Evolutionary conservation across 2,113 vertebrate species (phyloP).

Genomic region (Gracilinanus agilis): DNA sequence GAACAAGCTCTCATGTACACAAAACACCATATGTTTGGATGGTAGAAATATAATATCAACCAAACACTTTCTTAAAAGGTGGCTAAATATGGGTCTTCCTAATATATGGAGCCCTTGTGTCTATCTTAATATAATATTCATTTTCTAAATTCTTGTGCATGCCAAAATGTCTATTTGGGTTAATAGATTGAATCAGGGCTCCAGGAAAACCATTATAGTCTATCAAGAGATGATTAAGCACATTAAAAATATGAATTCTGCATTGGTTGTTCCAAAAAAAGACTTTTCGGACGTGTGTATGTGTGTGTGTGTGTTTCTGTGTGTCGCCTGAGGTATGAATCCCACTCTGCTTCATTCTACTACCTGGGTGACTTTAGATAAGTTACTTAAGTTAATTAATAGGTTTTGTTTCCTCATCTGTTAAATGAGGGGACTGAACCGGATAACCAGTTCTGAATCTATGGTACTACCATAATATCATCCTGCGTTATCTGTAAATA

Average conservation of each 20-base stretch:
- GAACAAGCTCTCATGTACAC: neutral
- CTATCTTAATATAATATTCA: slow-evolving; percentile 21
- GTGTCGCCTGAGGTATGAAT: neutral
- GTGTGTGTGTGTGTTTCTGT: neutral
- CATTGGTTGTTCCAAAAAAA: slow-evolving; percentile 44
- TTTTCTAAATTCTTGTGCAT: slow-evolving; percentile 57
- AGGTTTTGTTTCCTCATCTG: neutral
- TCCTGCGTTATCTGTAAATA: neutral
- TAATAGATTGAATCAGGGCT: slow-evolving; percentile 40
- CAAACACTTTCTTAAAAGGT: neutral
- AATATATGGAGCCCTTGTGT: neutral
- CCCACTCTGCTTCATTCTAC: neutral
- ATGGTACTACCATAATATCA: neutral
- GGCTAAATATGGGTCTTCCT: slow-evolving; percentile 40
- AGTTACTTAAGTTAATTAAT: neutral
- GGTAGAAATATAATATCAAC: neutral
- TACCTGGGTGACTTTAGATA: neutral
- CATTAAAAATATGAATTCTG: slow-evolving; percentile 48
- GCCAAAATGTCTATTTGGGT: slow-evolving; percentile 52
- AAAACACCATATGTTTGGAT: slow-evolving; percentile 37
- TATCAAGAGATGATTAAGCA: slow-evolving; percentile 54
- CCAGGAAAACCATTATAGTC: slow-evolving; percentile 41
- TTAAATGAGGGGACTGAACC: neutral
- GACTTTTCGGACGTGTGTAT: slow-evolving; percentile 14
- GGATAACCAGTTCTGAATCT: neutral